A percentile compares a stretch with the other conserved stretches of the same genome.
Evolutionary conservation across 2,888 invertebrate genomes (phyloP).

Genomic region (Odontocerum albicorne): DNA sequence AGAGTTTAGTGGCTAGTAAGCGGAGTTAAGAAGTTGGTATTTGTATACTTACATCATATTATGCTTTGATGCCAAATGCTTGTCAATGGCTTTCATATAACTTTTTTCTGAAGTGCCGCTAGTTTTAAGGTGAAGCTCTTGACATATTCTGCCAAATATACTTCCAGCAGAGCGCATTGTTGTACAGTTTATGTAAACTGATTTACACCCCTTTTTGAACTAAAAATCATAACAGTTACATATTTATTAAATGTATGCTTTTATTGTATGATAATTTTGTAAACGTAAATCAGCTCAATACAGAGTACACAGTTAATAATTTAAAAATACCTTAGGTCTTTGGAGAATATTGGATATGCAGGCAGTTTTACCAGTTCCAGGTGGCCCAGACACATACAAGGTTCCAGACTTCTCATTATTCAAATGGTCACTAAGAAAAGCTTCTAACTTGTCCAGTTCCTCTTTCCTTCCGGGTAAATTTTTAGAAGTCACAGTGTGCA

Average conservation of each 20-base stretch:
- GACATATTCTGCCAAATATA: slow-evolving; percentile 77
- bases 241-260: too few species aligned
- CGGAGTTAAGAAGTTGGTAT: too few species aligned
- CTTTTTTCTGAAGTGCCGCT: slow-evolving; percentile 66
- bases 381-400: slow-evolving; percentile 93
- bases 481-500: slow-evolving; percentile 55
- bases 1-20: too few species aligned
- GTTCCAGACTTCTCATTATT: slow-evolving; percentile 70
- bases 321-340: slow-evolving; percentile 57
- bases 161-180: slow-evolving; percentile 80
- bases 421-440: slow-evolving; percentile 70
- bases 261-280: too few species aligned
- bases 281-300: background rate
- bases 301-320: too few species aligned
- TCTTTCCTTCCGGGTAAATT: slow-evolving; percentile 75
- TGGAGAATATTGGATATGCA: slow-evolving; percentile 75
- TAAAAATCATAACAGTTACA: slow-evolving; percentile 44
- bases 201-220: slow-evolving; percentile 57
- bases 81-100: slow-evolving; percentile 67
- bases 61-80: slow-evolving; percentile 64
- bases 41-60: slow-evolving; percentile 68
- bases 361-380: slow-evolving; percentile 97
- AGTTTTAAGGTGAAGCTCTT: slow-evolving; percentile 66
- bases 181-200: slow-evolving; percentile 86
- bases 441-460: slow-evolving; percentile 69